Percentiles rank a stretch among this genome's conserved stretches.
Evolutionary conservation across 2,113 vertebrate species (phyloP).

Genomic region (Daubentonia madagascariensis): DNA sequence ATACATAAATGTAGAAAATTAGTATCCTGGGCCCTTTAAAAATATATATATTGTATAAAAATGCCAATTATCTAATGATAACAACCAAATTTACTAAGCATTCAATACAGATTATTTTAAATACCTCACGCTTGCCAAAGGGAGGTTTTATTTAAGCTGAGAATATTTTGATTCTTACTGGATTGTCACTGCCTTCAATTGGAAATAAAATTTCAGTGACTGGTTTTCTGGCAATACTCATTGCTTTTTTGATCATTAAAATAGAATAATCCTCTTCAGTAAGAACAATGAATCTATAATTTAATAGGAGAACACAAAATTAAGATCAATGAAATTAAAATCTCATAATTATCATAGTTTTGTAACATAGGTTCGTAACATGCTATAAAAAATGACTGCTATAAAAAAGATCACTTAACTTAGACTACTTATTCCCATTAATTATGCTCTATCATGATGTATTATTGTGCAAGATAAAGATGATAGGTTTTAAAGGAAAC

Average conservation of each 20-base stretch:
- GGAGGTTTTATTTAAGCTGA: not conserved
- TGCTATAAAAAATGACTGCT: not conserved
- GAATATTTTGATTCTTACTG: not conserved
- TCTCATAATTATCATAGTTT: not conserved
- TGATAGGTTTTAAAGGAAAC: not conserved
- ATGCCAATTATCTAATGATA: constrained; percentile 2
- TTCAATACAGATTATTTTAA: not conserved
- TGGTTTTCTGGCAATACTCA: not conserved
- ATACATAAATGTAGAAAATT: not conserved
- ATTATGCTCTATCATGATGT: not conserved
- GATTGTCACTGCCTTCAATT: not conserved
- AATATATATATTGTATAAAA: not conserved
- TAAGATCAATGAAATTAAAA: not conserved
- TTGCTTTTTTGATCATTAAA: not conserved
- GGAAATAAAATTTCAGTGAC: not conserved
- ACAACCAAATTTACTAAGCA: not conserved
- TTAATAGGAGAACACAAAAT: constrained; percentile 25
- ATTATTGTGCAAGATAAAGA: not conserved
- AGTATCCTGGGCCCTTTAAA: not conserved
- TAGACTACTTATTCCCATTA: not conserved
- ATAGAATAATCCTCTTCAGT: not conserved
- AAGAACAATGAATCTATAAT: not conserved
- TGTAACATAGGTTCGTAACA: not conserved
- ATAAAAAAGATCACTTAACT: not conserved
- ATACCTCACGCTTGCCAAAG: not conserved